Conservation (phyloP, 2,113 vertebrate genomes). For the Neolamprologus sp. region DNA sequence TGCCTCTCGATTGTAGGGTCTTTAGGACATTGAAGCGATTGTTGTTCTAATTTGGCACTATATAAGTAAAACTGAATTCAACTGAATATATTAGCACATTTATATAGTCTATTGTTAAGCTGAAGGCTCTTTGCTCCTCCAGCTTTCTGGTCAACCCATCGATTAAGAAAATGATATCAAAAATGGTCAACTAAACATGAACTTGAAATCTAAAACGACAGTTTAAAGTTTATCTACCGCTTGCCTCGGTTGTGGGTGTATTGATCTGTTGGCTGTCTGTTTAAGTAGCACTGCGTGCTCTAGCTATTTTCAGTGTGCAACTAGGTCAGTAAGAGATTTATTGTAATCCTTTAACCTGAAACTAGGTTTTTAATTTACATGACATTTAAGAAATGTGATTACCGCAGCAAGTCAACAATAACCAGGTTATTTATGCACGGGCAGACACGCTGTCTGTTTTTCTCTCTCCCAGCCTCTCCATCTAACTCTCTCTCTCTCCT, state of each 20-base stretch:
- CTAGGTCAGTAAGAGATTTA: background rate
- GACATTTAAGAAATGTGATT: background rate
- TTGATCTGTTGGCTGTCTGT: background rate
- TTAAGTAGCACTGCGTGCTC: background rate
- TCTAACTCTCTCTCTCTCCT: background rate
- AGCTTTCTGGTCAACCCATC: background rate
- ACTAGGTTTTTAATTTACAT: background rate
- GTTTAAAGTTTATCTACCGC: background rate
- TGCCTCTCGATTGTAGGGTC: background rate
- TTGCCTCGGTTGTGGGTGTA: background rate
- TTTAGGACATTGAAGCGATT: background rate
- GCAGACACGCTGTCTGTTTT: background rate
- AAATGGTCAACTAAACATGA: background rate
- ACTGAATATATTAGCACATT: background rate
- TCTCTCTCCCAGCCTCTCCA: background rate
- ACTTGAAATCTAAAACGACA: background rate
- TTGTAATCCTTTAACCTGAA: background rate
- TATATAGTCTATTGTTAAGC: background rate
- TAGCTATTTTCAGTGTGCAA: background rate
- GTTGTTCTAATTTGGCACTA: background rate
- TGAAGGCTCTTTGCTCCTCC: background rate
- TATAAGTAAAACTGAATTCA: background rate
- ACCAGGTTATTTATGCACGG: background rate
- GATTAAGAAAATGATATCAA: rapidly evolving
- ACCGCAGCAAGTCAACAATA: background rate